Conservation (phyloP, 2,113 vertebrate genomes). For the Phycodurus eques region DNA sequence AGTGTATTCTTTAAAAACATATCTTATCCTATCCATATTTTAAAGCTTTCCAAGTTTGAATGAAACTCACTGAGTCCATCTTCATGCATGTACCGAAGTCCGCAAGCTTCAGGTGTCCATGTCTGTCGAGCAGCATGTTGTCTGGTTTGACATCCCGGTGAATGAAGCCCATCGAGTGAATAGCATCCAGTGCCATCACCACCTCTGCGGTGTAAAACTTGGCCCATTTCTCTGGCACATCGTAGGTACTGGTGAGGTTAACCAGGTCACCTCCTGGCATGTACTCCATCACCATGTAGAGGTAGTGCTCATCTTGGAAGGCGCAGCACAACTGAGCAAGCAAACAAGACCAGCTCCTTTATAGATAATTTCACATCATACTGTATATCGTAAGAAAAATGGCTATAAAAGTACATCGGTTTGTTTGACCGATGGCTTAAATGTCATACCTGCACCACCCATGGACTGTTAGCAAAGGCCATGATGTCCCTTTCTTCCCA, state of each 20-base stretch:
- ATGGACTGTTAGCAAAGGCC: conserved; percentile 96
- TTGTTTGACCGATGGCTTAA: neutral
- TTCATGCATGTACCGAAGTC: conserved; percentile 99
- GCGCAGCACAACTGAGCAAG: conserved; percentile 88
- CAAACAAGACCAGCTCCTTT: conserved; percentile 2
- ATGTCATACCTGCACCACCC: conserved; percentile 92
- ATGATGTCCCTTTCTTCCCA: conserved; percentile 99
- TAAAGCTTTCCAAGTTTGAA: no score
- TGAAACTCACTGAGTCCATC: conserved; percentile 90
- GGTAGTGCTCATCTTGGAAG: conserved; percentile 96
- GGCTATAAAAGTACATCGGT: neutral
- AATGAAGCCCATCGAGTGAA: conserved; percentile 98
- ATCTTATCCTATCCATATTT: no score
- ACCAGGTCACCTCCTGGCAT: conserved; percentile 99
- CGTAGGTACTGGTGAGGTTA: conserved; percentile 98
- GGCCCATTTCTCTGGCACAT: conserved; percentile 98
- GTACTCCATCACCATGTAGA: conserved; percentile 99
- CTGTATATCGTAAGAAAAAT: neutral
- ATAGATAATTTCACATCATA: neutral
- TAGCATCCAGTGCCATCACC: conserved; percentile 95
- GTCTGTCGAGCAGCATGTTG: conserved; percentile 96
- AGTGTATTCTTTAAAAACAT: no score
- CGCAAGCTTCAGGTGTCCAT: conserved; percentile 93
- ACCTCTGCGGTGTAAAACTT: conserved; percentile 98
- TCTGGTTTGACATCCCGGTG: conserved; percentile 97